phyloP scores from a whole-genome alignment of 2,888 invertebrate species.

The Orchestes rusci region DNA sequence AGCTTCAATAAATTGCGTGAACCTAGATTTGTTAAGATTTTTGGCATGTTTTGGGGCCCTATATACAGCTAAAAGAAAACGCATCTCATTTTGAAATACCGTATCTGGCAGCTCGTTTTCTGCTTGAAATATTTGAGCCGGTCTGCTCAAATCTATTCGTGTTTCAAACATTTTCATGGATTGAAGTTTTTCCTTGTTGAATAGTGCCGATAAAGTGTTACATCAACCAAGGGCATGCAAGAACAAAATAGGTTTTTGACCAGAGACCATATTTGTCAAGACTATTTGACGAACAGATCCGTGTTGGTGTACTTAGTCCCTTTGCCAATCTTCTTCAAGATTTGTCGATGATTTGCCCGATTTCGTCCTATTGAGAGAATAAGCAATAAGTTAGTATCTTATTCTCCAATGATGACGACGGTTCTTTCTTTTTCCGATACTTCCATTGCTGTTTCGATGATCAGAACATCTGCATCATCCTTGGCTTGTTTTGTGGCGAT shows the following conservation, averaged over 20 bases:
- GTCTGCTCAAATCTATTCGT: slow-evolving; percentile 31
- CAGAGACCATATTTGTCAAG: not conserved
- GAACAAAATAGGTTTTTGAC: slow-evolving; percentile 9
- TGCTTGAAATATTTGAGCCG: slow-evolving; percentile 22
- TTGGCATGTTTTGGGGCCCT: not conserved
- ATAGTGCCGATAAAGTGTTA: slow-evolving; percentile 32
- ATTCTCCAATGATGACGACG: slow-evolving; percentile 35
- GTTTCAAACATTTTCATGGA: slow-evolving; percentile 30
- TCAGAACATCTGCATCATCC: slow-evolving; percentile 39
- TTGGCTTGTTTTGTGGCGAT: slow-evolving; percentile 31
- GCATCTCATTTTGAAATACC: slow-evolving; percentile 21
- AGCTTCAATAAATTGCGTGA: slow-evolving; percentile 1
- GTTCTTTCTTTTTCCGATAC: slow-evolving; percentile 27
- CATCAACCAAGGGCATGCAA: slow-evolving; percentile 9
- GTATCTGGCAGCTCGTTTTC: not conserved
- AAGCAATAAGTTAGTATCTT: slow-evolving; percentile 35
- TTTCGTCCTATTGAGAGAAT: slow-evolving; percentile 28
- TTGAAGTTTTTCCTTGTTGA: slow-evolving; percentile 31
- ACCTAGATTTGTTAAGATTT: not conserved
- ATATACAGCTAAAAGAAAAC: not conserved
- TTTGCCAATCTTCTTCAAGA: not conserved
- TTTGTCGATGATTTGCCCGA: slow-evolving; percentile 11
- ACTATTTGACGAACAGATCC: not conserved
- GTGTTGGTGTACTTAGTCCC: not conserved
- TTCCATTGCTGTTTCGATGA: slow-evolving; percentile 31